Conservation (phyloP, 2,888 invertebrate genomes). For the Endomychus coccineus region DNA sequence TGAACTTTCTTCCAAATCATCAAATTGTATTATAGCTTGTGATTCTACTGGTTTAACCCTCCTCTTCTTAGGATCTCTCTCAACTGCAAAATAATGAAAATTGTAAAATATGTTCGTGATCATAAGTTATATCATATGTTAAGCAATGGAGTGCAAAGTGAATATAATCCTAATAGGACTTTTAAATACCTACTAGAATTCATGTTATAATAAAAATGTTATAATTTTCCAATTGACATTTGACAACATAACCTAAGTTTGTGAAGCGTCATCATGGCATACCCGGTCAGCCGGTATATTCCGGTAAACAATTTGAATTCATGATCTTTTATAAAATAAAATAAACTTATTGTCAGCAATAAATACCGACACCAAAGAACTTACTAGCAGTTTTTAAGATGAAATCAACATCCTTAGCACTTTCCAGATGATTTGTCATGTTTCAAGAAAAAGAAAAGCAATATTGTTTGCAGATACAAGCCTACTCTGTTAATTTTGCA, state of each 20-base stretch:
- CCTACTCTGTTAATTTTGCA: too few species aligned
- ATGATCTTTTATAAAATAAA: slow-evolving; percentile 4
- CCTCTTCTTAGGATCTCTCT: slow-evolving; percentile 71
- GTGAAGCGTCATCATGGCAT: slow-evolving; percentile 6
- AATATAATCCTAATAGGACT: too few species aligned
- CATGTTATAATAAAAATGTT: too few species aligned
- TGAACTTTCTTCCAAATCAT: slow-evolving; percentile 84
- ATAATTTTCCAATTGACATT: slow-evolving; percentile 9
- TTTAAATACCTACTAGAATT: too few species aligned
- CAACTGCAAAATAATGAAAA: slow-evolving; percentile 40
- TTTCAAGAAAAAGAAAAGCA: too few species aligned
- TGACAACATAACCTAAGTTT: slow-evolving; percentile 14
- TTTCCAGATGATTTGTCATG: slow-evolving; percentile 25
- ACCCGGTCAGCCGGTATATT: neutral
- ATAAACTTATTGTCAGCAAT: neutral
- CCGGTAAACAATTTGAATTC: slow-evolving; percentile 10
- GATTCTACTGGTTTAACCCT: slow-evolving; percentile 73
- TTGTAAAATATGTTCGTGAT: slow-evolving; percentile 8
- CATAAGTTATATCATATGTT: too few species aligned
- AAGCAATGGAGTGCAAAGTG: too few species aligned
- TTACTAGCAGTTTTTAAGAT: slow-evolving; percentile 42
- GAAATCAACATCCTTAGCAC: slow-evolving; percentile 40
- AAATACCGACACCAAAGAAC: slow-evolving; percentile 21
- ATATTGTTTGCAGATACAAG: too few species aligned
- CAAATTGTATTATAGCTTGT: slow-evolving; percentile 70